Base-by-base conservation (phyloP, 2,888 invertebrate species). In the Andricus curvator region DNA sequence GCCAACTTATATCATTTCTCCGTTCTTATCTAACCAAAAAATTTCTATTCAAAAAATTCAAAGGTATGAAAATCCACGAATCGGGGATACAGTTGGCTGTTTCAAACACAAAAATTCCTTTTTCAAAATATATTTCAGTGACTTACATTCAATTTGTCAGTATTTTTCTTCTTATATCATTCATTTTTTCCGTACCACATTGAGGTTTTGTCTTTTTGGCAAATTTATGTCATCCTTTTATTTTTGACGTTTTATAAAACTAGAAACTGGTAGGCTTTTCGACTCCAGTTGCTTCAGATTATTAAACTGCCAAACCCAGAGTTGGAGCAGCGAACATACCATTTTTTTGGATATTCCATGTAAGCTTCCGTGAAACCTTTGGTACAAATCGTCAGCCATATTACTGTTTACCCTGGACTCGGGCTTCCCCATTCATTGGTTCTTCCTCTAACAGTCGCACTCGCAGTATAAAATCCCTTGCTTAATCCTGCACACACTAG, bases 341-440 rank as follows among this genome's bases (percentile, higher is more conserved):
- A 51, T 60, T 74, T 74, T 70, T 70, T 51, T 29, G 51, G 37
- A 56, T 33, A 60, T 48, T 74, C 33, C n/a, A 74, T 74, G 56
- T 56, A 56, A 56, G 37, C 74, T 74, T 60, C 15, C 74, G 74
- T 74, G 33, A 60, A 60, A 56, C 56, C 37, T 33, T 67, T 66
- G 20, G 25, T 65, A 62, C 68, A 22, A 80, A 77, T 66, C 78
- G 76, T 65, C 84, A 77, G 77, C 70, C 83, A 85, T 87, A 87
- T 85, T 87, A 85, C 83, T 86, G 83, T 88, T 88, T 88, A 84
- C 86, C 78, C 79, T 82, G 80, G 82, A 78, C 83, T 85, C 81
- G 79, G 77, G 81, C 81, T 81, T 80, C 74, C 74, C 78, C 80
- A 83, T 83, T 83, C 84, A 81, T 80, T 62, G 81, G 68, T 68